These are phyloP conservation scores for Xenopus petersii DNA, from an alignment of 2,797 vertebrate species.

Conservation along the genomic window DNA sequence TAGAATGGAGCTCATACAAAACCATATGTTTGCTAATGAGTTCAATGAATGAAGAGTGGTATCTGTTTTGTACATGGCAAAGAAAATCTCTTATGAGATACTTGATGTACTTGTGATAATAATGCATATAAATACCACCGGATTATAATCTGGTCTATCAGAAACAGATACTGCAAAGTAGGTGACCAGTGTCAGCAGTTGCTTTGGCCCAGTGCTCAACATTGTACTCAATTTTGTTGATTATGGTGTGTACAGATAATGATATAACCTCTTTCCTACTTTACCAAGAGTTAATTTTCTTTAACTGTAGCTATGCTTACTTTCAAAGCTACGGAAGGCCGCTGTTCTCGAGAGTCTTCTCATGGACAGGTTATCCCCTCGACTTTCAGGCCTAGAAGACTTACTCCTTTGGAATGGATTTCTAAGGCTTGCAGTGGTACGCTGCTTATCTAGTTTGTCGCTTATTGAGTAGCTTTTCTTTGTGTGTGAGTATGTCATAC, in stretches of 20 bases:
- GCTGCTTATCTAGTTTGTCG: constrained; percentile 90
- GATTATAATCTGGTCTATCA: constrained; percentile 27
- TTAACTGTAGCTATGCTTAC: constrained; percentile 88
- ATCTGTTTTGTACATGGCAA: constrained; percentile 30
- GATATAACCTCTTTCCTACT: constrained; percentile 45
- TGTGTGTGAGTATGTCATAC: constrained; percentile 76
- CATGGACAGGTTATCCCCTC: constrained; percentile 88
- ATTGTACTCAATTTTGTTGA: constrained; percentile 37
- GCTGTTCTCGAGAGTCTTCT: constrained; percentile 87
- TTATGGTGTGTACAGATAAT: constrained; percentile 47
- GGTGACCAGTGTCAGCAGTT: constrained; percentile 52
- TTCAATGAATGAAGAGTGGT: constrained; percentile 47
- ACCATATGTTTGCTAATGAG: constrained; percentile 51
- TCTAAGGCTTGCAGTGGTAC: constrained; percentile 69
- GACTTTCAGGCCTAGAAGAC: constrained; percentile 83
- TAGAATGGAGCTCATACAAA: constrained; percentile 58
- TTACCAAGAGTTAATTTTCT: constrained; percentile 46
- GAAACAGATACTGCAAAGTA: constrained; percentile 51
- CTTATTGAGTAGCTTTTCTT: constrained; percentile 96
- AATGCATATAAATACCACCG: constrained; percentile 44
- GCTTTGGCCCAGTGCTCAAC: constrained; percentile 47
- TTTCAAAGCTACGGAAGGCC: constrained; percentile 93
- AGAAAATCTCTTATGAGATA: constrained; percentile 6
- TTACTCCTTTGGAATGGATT: constrained; percentile 94
- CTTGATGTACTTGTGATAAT: constrained; percentile 44